A percentile compares a stretch with the other conserved stretches of the same genome.
phyloP scores from a whole-genome alignment of 2,888 invertebrate species.

The Prosapia bicincta region DNA sequence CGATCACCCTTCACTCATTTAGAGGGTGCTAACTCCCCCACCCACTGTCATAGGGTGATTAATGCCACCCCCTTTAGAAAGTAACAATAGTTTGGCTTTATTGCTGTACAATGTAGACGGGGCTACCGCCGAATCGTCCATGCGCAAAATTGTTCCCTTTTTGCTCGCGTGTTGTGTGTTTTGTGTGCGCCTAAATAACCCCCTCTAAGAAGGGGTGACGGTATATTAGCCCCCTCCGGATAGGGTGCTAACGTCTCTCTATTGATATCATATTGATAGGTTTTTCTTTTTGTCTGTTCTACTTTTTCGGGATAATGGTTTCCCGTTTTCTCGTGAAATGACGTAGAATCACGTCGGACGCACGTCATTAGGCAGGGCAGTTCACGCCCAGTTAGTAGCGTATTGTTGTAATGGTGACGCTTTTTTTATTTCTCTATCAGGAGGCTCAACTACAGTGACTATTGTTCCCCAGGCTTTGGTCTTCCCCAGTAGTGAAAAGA shows the following conservation, averaged over 20 bases:
- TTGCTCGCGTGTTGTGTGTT: constrained; percentile 17
- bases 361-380: not conserved
- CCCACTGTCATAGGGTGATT: not conserved
- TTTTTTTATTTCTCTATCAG: not conserved
- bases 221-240: constrained; percentile 2
- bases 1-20: not conserved
- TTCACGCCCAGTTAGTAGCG: not conserved
- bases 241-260: not conserved
- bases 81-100: constrained; percentile 13
- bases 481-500: no score
- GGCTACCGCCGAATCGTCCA: constrained; percentile 22
- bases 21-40: not conserved
- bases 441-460: no score
- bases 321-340: not conserved
- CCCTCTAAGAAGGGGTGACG: constrained; percentile 7
- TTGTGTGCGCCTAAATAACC: constrained; percentile 25
- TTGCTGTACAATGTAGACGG: constrained; percentile 19
- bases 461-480: no score
- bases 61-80: not conserved
- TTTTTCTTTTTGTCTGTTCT: not conserved
- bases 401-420: not conserved
- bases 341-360: not conserved
- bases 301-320: not conserved
- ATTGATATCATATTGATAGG: not conserved
- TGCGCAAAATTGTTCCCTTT: constrained; percentile 6